phyloP scores from a whole-genome alignment of 2,113 vertebrate genomes.

The Larimichthys crocea region DNA sequence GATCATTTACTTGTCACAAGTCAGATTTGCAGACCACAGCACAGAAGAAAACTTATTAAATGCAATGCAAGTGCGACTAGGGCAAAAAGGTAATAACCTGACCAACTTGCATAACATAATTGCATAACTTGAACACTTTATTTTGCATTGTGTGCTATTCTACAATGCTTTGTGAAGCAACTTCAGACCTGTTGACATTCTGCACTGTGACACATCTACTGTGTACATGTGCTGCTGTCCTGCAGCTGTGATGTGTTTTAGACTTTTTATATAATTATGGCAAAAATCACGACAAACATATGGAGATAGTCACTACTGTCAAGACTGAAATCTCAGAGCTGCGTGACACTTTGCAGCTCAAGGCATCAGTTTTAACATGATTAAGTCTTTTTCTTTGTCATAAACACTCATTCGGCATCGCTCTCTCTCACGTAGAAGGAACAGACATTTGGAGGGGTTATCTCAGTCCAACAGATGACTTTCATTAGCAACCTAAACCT shows the following conservation, averaged over 20 bases:
- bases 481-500: slow-evolving; percentile 44
- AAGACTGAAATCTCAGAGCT: background rate
- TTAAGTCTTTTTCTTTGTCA: slow-evolving; percentile 10
- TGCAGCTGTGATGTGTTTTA: background rate
- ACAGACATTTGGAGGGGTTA: slow-evolving; percentile 38
- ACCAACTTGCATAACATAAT: no score
- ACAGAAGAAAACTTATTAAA: no score
- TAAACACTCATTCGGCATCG: background rate
- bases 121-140: no score
- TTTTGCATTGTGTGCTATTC: background rate
- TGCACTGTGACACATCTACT: background rate
- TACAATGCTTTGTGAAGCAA: background rate
- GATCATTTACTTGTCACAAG: background rate
- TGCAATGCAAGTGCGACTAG: no score
- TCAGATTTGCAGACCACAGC: background rate
- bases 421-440: slow-evolving; percentile 9
- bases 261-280: background rate
- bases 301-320: background rate
- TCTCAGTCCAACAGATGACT: slow-evolving; percentile 59
- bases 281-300: background rate
- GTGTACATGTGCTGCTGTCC: background rate
- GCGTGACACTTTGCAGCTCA: slow-evolving; percentile 12
- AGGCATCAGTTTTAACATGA: slow-evolving; percentile 13
- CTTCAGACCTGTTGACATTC: background rate
- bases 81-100: no score